A percentile compares a stretch with the other conserved stretches of the same genome.
These are phyloP conservation scores for Hipposideros larvatus DNA, from an alignment of 2,797 vertebrate genomes.

Conservation along the genomic window DNA sequence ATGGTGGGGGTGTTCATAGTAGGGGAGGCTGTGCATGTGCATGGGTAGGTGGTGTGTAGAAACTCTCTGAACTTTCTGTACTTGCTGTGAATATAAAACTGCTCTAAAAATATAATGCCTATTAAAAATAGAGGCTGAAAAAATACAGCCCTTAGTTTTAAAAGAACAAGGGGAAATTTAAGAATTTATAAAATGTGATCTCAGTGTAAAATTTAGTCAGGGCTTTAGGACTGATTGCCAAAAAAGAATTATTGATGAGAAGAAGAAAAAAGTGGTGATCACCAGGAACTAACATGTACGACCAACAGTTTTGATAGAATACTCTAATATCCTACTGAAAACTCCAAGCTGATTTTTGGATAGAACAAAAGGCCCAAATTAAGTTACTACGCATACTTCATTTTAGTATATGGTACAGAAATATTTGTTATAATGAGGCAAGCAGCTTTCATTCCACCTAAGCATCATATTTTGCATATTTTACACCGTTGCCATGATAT, in stretches of 20 bases:
- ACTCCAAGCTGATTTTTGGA: conserved; percentile 35
- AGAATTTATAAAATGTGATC: conserved; percentile 44
- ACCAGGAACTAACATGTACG: conserved; percentile 9
- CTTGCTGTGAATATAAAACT: conserved; percentile 26
- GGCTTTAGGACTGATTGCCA: conserved; percentile 57
- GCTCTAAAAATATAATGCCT: neutral
- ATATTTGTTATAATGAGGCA: conserved; percentile 14
- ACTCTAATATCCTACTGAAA: conserved; percentile 51
- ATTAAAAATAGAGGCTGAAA: neutral
- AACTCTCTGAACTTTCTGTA: neutral
- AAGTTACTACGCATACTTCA: neutral
- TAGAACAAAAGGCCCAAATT: neutral
- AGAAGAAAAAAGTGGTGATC: conserved; percentile 1
- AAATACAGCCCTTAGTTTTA: conserved; percentile 34
- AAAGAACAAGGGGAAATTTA: conserved; percentile 34
- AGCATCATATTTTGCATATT: conserved; percentile 22
- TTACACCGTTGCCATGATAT: neutral
- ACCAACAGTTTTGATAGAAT: conserved; percentile 31
- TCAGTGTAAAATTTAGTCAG: conserved; percentile 32
- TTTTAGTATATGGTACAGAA: conserved; percentile 23
- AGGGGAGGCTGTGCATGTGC: neutral
- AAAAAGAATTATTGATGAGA: conserved; percentile 17
- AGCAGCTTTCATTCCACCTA: conserved; percentile 44
- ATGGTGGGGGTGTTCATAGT: neutral
- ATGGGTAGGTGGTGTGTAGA: neutral